Evolutionary conservation across 2,113 vertebrate species (phyloP), one percentile per base, ranked within the genome.

Genomic region (Chloebia gouldiae): DNA sequence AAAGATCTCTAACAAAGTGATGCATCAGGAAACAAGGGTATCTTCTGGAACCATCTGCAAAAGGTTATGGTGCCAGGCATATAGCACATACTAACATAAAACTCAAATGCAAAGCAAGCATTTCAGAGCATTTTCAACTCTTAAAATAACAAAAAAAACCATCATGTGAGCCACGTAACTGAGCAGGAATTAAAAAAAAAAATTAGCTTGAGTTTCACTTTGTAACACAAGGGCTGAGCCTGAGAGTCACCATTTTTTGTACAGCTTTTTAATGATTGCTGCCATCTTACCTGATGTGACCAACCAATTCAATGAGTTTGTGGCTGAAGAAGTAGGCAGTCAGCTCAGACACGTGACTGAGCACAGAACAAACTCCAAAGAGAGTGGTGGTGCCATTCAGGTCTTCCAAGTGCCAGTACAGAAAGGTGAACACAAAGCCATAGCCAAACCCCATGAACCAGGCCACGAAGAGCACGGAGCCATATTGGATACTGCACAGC

Each of bases 391-490:
- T 99, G 31, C 99, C 99, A 4, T 99, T 98, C 91, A 99, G 98
- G 92, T 99, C 99, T 97, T 99, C 98, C 95, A 99, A 89, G 94
- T 99, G 99, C 99, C 99, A 99, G 97, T 98, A 99, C 50, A 99
- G 99, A 94, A 99, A 99, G 83, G 98, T 99, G 97, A 99, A 99
- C 61, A 99, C 99, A 24, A 99, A 99, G 92, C 99, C 99, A 9
- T 99, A 99, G 9, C 99, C 99, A 71, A 99, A 99, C 5, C 99
- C 99, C 99, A 99, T 99, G 96, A 99, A 99, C 99, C 99, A 99
- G 9, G 99, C 99, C 54, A 99, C 99, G 0, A 99, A 99, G 31
- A 99, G 97, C 77, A 99, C 99, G 0, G 99, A 99, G 93, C 99
- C 98, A 2, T 99, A 99, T 72, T 98, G 99, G 93, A 99, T 98